phyloP scores from a whole-genome alignment of 1,140 invertebrate species.

The Drosophila sturtevanti region DNA sequence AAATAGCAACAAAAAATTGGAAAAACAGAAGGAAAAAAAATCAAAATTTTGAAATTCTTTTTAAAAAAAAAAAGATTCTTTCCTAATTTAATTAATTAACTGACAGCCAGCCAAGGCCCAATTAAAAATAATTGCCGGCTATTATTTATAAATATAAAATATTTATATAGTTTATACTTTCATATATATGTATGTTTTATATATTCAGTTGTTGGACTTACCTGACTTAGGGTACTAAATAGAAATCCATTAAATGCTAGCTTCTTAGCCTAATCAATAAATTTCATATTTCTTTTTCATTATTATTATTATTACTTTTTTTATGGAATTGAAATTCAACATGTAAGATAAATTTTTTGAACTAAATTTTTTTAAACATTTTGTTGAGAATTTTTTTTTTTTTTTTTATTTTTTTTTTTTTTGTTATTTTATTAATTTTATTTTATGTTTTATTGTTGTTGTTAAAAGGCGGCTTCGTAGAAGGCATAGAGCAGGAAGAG shows the following conservation, averaged over 20 bases:
- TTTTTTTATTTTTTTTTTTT: slow-evolving; percentile 50
- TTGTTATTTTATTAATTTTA: slow-evolving; percentile 17
- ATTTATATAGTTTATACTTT: not conserved
- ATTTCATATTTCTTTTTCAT: not conserved
- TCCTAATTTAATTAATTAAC: slow-evolving; percentile 44
- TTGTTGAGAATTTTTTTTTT: not conserved
- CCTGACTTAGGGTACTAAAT: slow-evolving; percentile 73
- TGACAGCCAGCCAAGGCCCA: not conserved
- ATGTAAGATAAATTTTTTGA: slow-evolving; percentile 58
- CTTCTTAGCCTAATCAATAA: slow-evolving; percentile 59
- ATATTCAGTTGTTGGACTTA: slow-evolving; percentile 35
- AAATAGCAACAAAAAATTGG: slow-evolving; percentile 55
- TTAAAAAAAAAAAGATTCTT: not conserved
- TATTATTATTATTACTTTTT: not conserved
- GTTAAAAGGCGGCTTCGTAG: slow-evolving; percentile 79
- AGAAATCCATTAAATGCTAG: slow-evolving; percentile 78
- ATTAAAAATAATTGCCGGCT: slow-evolving; percentile 4
- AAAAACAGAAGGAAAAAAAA: not conserved
- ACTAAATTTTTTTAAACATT: slow-evolving; percentile 3
- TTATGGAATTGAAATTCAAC: slow-evolving; percentile 76
- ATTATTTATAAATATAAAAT: slow-evolving; percentile 4
- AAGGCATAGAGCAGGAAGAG: slow-evolving; percentile 75
- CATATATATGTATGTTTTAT: not conserved
- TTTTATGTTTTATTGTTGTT: too few relatives aligned
- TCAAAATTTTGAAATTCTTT: not conserved